Base-by-base conservation (phyloP, 92 coral and sea anemone species). In the Palythoa caribaeorum region DNA sequence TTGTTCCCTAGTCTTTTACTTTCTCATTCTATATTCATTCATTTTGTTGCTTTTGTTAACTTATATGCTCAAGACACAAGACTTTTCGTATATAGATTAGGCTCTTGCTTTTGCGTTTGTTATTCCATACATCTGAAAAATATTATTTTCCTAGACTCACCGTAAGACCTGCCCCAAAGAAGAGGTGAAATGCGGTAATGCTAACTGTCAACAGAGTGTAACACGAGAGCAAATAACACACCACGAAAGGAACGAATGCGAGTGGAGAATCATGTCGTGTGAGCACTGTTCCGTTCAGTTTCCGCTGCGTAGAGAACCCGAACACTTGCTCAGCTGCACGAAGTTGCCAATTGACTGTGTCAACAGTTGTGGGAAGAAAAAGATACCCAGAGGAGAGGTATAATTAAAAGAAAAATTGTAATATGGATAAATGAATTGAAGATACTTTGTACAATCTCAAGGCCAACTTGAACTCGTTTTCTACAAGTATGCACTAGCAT, bases 231-330 rank as follows among this genome's bases (percentile, higher is more conserved):
- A 78, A 36, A 54, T 78, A 13, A 44, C 35, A 28, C 54, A 78
- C 8, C 83, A 78, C 83, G 83, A 78, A 35, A 78, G 69, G 59
- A 16, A 20, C 14, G 83, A 55, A 38, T 78, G 83, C 10, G 83
- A 78, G 59, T 78, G 70, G 70, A 36, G 83, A 54, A 54, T 36
- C 47, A 70, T 78, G 6, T 17, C 83, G 2, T 78, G 83, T 38
- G 70, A 57, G 38, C 12, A 78, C 21, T 78, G 83, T 68, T 53
- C 71, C 13, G 13, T 14, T 4, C 70, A 37, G 28, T 52, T 36
- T 20, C 71, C 83, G 36, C 13, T 57, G 16, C 55, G 83, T 53
- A 78, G 9, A 6, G 35, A 35, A 37, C 37, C 71, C 15, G 83
- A 78, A 11, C 83, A 78, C n/a, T 57, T 78, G 35, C 28, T 15